phyloP scores from a whole-genome alignment of 2,797 vertebrate genomes.

The Dicrostonyx torquatus region DNA sequence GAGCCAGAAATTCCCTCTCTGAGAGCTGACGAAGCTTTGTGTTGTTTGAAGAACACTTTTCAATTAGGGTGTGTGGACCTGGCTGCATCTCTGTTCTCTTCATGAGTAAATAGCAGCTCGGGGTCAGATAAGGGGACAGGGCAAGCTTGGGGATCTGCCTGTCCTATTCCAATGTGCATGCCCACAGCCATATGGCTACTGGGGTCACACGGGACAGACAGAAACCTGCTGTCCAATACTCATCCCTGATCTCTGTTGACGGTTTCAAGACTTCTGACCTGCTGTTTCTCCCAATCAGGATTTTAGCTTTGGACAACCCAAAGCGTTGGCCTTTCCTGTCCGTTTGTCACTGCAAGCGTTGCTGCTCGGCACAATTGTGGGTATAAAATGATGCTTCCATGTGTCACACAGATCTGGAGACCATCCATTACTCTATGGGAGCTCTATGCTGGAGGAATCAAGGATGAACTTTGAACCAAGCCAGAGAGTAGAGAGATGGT shows the following conservation, averaged over 20 bases:
- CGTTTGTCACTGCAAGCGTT: background rate
- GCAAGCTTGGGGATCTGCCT: no score
- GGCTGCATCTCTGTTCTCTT: background rate
- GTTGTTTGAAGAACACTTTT: fast-evolving
- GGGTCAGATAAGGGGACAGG: background rate
- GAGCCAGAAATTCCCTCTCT: background rate
- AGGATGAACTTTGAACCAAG: fast-evolving
- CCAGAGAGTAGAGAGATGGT: fast-evolving
- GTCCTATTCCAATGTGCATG: no score
- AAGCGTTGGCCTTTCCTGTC: no score
- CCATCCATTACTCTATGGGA: background rate
- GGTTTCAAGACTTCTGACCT: no score
- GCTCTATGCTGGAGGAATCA: fast-evolving
- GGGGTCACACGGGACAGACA: fast-evolving
- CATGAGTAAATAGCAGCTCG: background rate
- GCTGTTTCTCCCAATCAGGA: fast-evolving
- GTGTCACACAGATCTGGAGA: background rate
- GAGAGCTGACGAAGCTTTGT: fast-evolving
- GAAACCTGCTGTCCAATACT: fast-evolving
- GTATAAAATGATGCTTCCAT: background rate
- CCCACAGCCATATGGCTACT: background rate
- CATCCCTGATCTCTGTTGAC: background rate
- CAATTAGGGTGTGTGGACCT: background rate
- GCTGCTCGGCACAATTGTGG: fast-evolving
- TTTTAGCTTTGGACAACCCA: background rate